Base-by-base conservation (phyloP, 2,797 vertebrate genomes). In the Buceros bicornis region DNA sequence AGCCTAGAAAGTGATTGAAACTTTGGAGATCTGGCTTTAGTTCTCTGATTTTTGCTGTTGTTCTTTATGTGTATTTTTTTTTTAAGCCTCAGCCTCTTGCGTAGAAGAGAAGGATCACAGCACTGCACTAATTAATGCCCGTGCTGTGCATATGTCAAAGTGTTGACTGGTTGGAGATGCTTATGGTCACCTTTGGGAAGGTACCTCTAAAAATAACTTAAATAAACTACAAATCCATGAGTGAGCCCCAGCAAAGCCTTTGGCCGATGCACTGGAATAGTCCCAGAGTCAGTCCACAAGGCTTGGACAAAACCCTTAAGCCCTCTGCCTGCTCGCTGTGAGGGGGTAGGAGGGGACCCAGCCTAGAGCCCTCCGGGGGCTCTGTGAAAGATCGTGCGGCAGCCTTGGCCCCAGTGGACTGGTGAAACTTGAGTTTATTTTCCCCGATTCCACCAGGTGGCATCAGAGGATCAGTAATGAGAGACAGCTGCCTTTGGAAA, bases 381-480 rank as follows among this genome's bases (percentile, higher is more conserved):
- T 0, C 12, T 42, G 1, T 6, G 22, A 26, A 42, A 20, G 19
- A 3, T 14, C 8, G 11, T 6, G 13, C 26, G 2, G 0, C 28
- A 18, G 6, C 16, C 25, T 29, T 19, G 43, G 10, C 6, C 3
- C 7, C 16, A 40, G 0, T 1, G 6, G 13, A 11, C 0, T 1
- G 31, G n/a, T 20, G 47, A 48, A 8, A 78, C 8, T 74, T 40
- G 28, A 19, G 11, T 54, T 61, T 65, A n/a, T 91, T 97, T 91
- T 88, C 29, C 35, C 7, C 5, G 40, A 0, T 0, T 64, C 98
- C 98, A 97, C 96, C 77, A 96, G 98, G 76, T 96, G 98, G 98
- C 98, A 89, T 10, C 53, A 92, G 54, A 94, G 58, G 48, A 58
- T 90, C 25, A 25, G 28, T 19, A 66, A 37, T 21, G 43, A 4